Evolutionary conservation across 2,797 vertebrate genomes (phyloP), one percentile per base, ranked within the genome.

Genomic region (Cynodonichthys magdalenae): DNA sequence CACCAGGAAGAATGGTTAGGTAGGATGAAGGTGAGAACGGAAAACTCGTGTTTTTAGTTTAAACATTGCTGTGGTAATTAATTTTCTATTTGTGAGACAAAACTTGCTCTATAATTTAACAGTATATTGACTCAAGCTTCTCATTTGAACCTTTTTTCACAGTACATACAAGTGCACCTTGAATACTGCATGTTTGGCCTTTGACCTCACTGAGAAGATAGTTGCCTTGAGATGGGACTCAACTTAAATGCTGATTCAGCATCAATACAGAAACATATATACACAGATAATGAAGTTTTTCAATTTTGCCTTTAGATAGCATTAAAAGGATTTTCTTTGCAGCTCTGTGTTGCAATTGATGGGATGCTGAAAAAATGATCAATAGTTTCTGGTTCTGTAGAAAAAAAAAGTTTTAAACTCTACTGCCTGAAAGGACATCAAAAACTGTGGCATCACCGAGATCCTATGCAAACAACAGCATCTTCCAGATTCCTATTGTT

Each of bases 61-160:
- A 79, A 77, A 61, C 60, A 1, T 17, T 15, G 9, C 49, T 66
- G 63, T 59, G 77, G 85, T 77, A 59, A 51, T 36, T 76, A 74
- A 79, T 79, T 81, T 69, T 31, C 31, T 9, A 78, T 68, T 71
- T 45, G 63, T 53, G 61, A 74, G 58, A 74, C 58, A 50, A 41
- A 31, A 10, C 19, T 65, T 69, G 46, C 76, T 90, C 71, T 84
- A 87, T 83, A 80, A 89, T 87, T 91, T 71, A 90, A 62, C 74
- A 65, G 53, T 51, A 70, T 69, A 45, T 69, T 53, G 57, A 77
- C 55, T 66, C 19, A 42, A 75, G 68, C 49, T 56, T 68, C 74
- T 69, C 65, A 53, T 70, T 34, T 50, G 63, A 69, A 62, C 49
- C 50, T 51, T 62, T 69, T 66, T 72, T 46, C 55, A 54, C 52